Evolutionary conservation across 2,888 invertebrate species (phyloP), one percentile per base, ranked within the genome.

Genomic region (Taphrorychus bicolor): DNA sequence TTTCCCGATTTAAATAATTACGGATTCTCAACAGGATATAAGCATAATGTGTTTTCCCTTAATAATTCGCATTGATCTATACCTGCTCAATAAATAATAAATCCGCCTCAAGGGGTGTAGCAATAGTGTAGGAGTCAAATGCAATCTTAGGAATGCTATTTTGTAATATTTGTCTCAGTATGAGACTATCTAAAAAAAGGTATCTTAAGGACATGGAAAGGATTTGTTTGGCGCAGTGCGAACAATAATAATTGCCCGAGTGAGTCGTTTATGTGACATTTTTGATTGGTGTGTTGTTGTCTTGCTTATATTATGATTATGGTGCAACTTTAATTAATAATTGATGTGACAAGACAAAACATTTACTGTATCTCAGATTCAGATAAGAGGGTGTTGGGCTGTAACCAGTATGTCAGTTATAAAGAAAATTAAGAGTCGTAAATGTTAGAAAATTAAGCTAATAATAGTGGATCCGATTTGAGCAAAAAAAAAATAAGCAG

Each of bases 111-210:
- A 54, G 32, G 11, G 32, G 32, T 32, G 32, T 32, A 32, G 45
- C 52, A 42, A 40, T 52, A 32, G 64, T 32, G 64, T 65, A 51
- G 64, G 64, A 18, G 64, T 18, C n/a, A 18, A 58, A 42, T 59
- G 32, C 49, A 65, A 65, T 65, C 32, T 45, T 14, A 59, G 24
- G 64, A 65, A 65, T 65, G 58, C 40, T 32, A 65, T 65, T 58
- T 64, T 64, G 64, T 58, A 64, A 64, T 53, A 45, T 45, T 45
- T 45, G 45, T 45, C 45, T 14, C 45, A 14, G 17, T 45, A 45
- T 45, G 45, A 16, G 45, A 45, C 45, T 45, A 32, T 45, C 45
- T 45, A 45, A 45, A 59, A 65, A 65, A 53, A 41, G 17, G 22
- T 5, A 41, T 14, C 17, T 41, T 53, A 65, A 65, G 64, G 64